Base-by-base conservation (phyloP, 2,888 invertebrate genomes). In the Agonum fuliginosum region DNA sequence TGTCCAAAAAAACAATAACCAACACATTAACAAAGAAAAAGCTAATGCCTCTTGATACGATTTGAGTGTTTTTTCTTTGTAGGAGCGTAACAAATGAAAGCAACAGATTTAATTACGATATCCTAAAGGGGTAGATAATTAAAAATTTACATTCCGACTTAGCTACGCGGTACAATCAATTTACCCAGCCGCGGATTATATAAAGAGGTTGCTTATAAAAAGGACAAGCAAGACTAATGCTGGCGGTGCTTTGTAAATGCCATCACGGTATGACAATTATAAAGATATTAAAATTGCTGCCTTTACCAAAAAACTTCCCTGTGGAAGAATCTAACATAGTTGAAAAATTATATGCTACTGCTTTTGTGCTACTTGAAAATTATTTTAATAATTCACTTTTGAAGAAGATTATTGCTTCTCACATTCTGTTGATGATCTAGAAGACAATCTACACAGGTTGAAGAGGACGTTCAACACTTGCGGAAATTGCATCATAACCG, bases 211-310 rank as follows among this genome's bases (percentile, higher is more conserved):
- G 14, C 65, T 14, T 17, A 30, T 74, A 74, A 74, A 74, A 74
- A 74, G 43, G 46, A 43, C 62, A 62, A 65, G 30, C 62, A 74
- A 17, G 30, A 46, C 74, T 43, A 74, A 74, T 74, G 62, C 27
- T 65, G 62, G 22, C 46, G 74, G 62, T 74, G 30, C 46, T 74
- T 74, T 65, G 43, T 46, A 65, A 62, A 74, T 74, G 43, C 43
- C 74, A 74, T 74, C 74, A 74, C 46, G 74, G 74, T 62, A 74
- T 43, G 74, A 74, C 74, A 74, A 74, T 74, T 74, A 74, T 74
- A 74, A 74, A 74, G 74, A 74, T 74, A 74, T 74, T 74, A 74
- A 74, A 58, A 65, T 65, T 27, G 62, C 62, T 34, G 41, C 30
- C 27, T n/a, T 1, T 4, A 20, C 74, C 27, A 62, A 74, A 62